Evolutionary conservation across 2,797 vertebrate species (phyloP), one percentile per base, ranked within the genome.

Genomic region (Pempheris klunzingeri): DNA sequence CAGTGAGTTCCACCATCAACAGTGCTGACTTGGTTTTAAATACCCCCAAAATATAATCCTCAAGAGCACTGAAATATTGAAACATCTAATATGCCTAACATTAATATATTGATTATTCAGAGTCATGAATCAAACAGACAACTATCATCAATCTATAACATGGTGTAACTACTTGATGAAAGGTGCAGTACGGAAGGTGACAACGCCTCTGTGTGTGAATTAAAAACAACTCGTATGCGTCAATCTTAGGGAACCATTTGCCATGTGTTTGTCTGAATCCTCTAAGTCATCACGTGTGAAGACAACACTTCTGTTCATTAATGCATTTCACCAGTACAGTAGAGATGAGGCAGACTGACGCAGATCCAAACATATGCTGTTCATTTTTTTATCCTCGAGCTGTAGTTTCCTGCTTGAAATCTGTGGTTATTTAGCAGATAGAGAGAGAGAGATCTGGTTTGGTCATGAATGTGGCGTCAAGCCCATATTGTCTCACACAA

Each of bases 291-390:
- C 66, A 68, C 30, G 30, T 47, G 44, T 32, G 14, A 63, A 63
- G 22, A 64, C 41, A 70, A 74, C 66, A 69, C 54, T 69, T 78
- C 58, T 70, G 75, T 81, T 83, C 68, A 69, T 80, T 59, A 66
- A 74, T 69, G 72, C 70, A 47, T 74, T 63, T 71, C 60, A 67
- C 49, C 59, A 77, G 34, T n/a, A 52, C 10, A 28, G 71, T 46
- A 32, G 52, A 71, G 75, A 77, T 68, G 81, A 74, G 62, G 38
- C 76, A 78, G 68, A 81, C 78, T 81, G 70, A 81, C 39, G 50
- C 74, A 49, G 77, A 43, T 79, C 80, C 74, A 79, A 81, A 86
- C 86, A 86, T 87, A 82, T 87, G 88, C 44, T 76, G 34, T 62
- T 86, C 20, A 62, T 88, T 87, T 83, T 32, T 62, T 77, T 71